Conservation (phyloP, 2,113 vertebrate species). For the Coracopsis vasa region DNA sequence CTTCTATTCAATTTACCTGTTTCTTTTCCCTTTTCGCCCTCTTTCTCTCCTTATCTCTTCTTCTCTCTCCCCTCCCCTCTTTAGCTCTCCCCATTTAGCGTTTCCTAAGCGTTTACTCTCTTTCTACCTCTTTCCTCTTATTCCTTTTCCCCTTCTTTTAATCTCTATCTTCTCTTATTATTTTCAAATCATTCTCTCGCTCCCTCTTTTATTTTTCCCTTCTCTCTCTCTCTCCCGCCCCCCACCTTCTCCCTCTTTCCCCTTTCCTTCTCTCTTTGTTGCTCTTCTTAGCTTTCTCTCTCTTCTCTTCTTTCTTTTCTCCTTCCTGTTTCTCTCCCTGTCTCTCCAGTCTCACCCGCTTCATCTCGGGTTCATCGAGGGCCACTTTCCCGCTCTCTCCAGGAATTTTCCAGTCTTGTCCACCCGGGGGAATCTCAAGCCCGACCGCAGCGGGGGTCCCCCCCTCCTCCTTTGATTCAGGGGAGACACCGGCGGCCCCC, state of each 20-base stretch:
- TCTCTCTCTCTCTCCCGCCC: rapidly evolving
- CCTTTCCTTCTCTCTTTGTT: neutral
- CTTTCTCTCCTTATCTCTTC: rapidly evolving
- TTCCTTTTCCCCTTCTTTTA: neutral
- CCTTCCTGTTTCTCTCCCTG: neutral
- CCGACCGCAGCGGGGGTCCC: rapidly evolving
- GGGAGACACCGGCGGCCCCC: rapidly evolving
- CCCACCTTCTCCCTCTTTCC: neutral
- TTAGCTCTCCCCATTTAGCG: rapidly evolving
- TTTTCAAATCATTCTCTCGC: neutral
- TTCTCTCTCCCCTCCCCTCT: too few species aligned
- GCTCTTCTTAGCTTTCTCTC: neutral
- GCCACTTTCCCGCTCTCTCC: neutral
- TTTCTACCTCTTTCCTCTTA: rapidly evolving
- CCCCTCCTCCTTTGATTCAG: neutral
- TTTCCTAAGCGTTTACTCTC: rapidly evolving
- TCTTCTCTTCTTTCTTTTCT: neutral
- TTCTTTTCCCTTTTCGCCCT: neutral
- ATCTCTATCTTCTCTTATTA: too few species aligned
- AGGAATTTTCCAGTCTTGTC: neutral
- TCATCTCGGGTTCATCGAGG: neutral
- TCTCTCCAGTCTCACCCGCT: neutral
- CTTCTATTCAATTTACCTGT: neutral
- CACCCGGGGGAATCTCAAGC: neutral
- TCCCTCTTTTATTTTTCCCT: too few species aligned